A percentile compares a stretch with the other conserved stretches of the same genome.
Evolutionary conservation across 2,888 invertebrate genomes (phyloP).

Genomic region (Cephus spinipes): DNA sequence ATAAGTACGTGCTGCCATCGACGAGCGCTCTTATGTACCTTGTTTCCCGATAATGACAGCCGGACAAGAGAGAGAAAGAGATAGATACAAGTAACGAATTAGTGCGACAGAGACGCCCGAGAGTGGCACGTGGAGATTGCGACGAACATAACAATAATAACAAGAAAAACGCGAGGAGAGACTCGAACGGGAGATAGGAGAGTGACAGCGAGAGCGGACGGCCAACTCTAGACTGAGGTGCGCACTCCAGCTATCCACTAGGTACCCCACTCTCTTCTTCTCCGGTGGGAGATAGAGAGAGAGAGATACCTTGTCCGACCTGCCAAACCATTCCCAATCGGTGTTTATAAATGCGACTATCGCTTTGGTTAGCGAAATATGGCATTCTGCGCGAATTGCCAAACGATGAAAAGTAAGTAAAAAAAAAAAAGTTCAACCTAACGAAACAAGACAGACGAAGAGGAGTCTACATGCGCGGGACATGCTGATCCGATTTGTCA

Average conservation of each 20-base stretch:
- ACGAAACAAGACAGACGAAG: too few species aligned
- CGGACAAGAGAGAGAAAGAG: neutral
- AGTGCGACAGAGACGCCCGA: neutral
- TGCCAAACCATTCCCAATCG: neutral
- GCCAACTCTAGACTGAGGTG: conserved; percentile 50
- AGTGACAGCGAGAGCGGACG: conserved; percentile 40
- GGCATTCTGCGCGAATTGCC: neutral
- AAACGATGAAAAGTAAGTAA: neutral
- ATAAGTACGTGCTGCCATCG: neutral
- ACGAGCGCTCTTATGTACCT: neutral
- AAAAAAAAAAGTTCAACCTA: neutral
- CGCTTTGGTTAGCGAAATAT: neutral
- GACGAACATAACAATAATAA: neutral
- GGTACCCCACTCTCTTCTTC: neutral
- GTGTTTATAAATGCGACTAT: neutral
- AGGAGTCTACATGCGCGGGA: too few species aligned
- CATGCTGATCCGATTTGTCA: too few species aligned
- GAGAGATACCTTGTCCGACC: neutral
- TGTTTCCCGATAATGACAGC: neutral
- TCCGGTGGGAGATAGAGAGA: neutral
- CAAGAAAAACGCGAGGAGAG: neutral
- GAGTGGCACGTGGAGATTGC: neutral
- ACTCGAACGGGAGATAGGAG: conserved; percentile 17
- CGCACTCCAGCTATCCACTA: conserved; percentile 14
- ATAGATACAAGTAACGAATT: neutral